Base-by-base conservation (phyloP, 2,888 invertebrate genomes). In the Xanthorhoe spadicearia region DNA sequence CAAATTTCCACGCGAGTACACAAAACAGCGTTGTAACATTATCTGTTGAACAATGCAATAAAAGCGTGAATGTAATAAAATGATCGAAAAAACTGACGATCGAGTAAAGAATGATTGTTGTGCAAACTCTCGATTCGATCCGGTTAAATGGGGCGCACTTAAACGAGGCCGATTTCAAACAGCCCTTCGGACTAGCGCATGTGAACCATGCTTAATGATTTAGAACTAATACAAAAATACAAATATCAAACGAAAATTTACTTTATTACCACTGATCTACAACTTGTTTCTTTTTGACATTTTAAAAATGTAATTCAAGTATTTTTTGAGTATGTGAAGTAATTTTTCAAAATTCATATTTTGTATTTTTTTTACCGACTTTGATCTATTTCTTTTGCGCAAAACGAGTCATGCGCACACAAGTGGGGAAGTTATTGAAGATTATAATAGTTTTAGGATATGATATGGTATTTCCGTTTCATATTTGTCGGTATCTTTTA, bases 31-130 rank as follows among this genome's bases (percentile, higher is more conserved):
- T 78, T 75, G 82, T 79, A 82, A 84, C 83, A 85, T 85, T 82
- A 81, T 83, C 80, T 78, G 73, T 72, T 62, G 74, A 74, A 86
- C 88, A 88, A 90, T 83, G 75, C 77, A 71, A 79, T 84, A 80
- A 82, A 86, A 81, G 81, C 79, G 80, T 83, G 86, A 86, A 87
- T 88, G 59, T 51, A 56, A 55, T 87, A 84, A 90, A 90, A 89
- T 88, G 85, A 82, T 82, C 80, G 79, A 88, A 89, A 91, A 92
- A 91, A 89, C 83, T 79, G 80, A 81, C 88, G 84, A 85, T 88
- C 83, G 83, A 89, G 92, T 92, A 92, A 92, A 92, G 87, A 86
- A 83, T 86, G 83, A 88, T 87, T 91, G 92, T 92, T 92, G 92
- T 88, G 90, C 89, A 92, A 92, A 92, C 92, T 92, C 81, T 77